Percentiles rank a stretch among this genome's conserved stretches.
Conservation (phyloP, 2,113 vertebrate genomes). For the Megalops atlanticus region DNA sequence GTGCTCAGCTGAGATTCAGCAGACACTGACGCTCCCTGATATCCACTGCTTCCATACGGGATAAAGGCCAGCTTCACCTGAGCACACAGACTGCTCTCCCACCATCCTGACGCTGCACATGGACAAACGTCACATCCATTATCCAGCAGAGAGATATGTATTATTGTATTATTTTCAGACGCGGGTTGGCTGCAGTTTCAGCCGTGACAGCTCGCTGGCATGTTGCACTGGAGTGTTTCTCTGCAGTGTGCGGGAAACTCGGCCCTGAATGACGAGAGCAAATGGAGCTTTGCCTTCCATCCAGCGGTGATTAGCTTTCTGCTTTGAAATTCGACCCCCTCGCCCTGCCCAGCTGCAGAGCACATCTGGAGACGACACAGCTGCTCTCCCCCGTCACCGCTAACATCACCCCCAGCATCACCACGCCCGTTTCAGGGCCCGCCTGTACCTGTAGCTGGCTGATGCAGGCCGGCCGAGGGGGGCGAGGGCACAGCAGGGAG, state of each 20-base stretch:
- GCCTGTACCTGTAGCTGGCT: background rate
- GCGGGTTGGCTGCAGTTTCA: no score
- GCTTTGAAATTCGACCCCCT: background rate
- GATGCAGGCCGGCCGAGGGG: background rate
- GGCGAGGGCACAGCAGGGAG: background rate
- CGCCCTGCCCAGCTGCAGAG: background rate
- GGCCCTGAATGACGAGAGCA: background rate
- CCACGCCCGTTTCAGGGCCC: background rate
- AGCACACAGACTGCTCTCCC: no score
- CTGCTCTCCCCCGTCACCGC: no score
- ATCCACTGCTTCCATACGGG: background rate
- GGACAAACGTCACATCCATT: no score
- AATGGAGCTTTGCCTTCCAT: background rate
- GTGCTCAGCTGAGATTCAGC: background rate
- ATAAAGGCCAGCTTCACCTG: no score
- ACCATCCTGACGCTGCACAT: no score
- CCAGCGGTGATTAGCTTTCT: background rate
- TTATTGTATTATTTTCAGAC: no score
- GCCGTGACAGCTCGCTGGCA: no score
- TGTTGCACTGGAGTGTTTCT: no score
- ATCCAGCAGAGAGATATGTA: no score
- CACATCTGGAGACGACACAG: background rate
- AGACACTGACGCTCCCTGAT: background rate
- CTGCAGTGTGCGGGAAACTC: no score
- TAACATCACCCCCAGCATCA: no score